phyloP scores from a whole-genome alignment of 2,888 invertebrate genomes.

The Phortica magna region DNA sequence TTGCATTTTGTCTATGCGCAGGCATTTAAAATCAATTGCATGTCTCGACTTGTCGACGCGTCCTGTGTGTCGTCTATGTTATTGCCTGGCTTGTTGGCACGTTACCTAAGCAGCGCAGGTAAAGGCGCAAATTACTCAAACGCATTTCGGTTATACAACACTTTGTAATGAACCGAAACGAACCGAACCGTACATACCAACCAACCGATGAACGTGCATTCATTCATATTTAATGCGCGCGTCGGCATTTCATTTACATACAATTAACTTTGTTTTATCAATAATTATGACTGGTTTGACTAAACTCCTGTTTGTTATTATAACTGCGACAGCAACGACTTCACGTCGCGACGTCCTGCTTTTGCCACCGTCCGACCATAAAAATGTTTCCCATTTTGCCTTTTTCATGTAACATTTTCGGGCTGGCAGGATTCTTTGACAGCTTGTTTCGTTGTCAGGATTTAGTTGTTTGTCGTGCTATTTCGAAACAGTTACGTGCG shows the following conservation, averaged over 20 bases:
- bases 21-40: constrained; percentile 63
- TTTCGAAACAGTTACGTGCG: constrained; percentile 7
- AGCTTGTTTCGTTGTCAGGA: background rate
- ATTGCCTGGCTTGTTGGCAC: background rate
- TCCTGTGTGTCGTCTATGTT: background rate
- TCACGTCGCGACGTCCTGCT: constrained; percentile 7
- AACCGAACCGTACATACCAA: background rate
- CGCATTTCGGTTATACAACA: background rate
- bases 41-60: background rate
- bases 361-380: background rate
- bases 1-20: constrained; percentile 45
- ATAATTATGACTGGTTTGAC: constrained; percentile 70
- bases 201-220: background rate
- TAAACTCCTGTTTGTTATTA: constrained; percentile 40
- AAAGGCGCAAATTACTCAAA: constrained; percentile 7
- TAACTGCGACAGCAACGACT: constrained; percentile 46
- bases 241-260: constrained; percentile 56
- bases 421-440: constrained; percentile 1
- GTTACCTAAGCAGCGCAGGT: constrained; percentile 43
- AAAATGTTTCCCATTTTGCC: background rate
- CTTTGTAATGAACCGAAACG: background rate
- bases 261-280: constrained; percentile 74
- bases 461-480: constrained; percentile 22
- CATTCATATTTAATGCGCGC: constrained; percentile 23
- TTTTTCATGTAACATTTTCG: constrained; percentile 3